Conservation (phyloP, 2,113 vertebrate species). For the Neofelis nebulosa region DNA sequence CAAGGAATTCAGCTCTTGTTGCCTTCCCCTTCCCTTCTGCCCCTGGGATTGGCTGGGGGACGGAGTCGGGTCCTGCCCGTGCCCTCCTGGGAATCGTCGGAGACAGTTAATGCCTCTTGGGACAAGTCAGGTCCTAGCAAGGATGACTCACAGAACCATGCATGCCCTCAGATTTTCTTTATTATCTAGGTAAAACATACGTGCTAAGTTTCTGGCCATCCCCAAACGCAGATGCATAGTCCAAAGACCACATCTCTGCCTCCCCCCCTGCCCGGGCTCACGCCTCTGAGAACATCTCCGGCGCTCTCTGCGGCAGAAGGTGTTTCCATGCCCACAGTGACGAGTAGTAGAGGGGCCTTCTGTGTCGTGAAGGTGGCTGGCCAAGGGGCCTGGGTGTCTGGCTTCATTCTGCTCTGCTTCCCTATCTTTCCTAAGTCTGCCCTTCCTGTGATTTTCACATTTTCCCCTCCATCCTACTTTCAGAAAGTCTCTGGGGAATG, state of each 20-base stretch:
- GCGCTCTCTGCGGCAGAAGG: not conserved
- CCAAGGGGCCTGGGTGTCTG: not conserved
- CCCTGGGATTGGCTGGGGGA: not conserved
- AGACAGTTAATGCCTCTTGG: not conserved
- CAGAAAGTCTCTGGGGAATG: slow-evolving; percentile 23
- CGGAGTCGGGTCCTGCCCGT: not conserved
- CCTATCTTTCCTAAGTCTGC: not conserved
- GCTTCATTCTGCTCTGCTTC: not conserved
- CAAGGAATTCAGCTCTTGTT: not conserved
- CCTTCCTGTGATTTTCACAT: slow-evolving; percentile 17
- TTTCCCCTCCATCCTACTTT: slow-evolving; percentile 15
- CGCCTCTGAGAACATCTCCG: not conserved
- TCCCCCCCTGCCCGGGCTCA: fast-evolving
- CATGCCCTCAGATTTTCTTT: not conserved
- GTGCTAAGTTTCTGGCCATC: not conserved
- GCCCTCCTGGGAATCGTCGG: not conserved
- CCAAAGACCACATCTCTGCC: not conserved
- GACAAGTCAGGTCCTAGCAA: not conserved
- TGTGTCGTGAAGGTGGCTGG: not conserved
- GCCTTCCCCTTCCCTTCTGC: not conserved
- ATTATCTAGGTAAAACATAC: not conserved
- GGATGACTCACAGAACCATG: not conserved
- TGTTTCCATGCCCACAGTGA: not conserved
- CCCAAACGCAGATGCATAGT: not conserved
- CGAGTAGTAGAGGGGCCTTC: too few species aligned